Evolutionary conservation across 2,113 vertebrate species (phyloP).

Genomic region (Drymodes brunneopygia): DNA sequence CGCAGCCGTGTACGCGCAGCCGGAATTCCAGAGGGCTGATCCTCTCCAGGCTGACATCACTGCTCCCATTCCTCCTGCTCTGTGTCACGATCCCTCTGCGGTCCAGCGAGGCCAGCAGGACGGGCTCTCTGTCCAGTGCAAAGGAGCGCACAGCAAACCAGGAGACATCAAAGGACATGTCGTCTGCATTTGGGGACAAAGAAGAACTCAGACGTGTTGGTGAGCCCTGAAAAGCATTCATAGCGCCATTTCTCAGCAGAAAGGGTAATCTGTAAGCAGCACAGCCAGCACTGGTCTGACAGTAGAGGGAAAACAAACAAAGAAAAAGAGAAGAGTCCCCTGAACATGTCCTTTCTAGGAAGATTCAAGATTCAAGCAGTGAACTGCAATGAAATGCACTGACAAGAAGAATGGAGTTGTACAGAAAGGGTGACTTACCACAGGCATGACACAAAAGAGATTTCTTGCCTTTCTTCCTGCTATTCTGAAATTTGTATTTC

Average conservation of each 20-base stretch:
- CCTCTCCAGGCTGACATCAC: constrained; percentile 84
- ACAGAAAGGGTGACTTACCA: background rate
- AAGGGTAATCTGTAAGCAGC: background rate
- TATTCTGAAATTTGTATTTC: background rate
- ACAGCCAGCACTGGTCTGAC: background rate
- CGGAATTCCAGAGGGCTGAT: constrained; percentile 73
- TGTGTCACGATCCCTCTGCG: constrained; percentile 79
- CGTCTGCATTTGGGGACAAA: constrained; percentile 68
- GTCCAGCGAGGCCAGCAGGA: constrained; percentile 78
- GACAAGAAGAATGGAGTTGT: background rate
- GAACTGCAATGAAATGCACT: background rate
- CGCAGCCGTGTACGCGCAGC: constrained; percentile 80
- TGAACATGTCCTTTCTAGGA: background rate
- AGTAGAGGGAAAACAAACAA: background rate
- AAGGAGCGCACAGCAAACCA: constrained; percentile 85
- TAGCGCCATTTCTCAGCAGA: background rate
- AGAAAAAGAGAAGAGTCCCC: background rate
- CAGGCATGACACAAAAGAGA: background rate
- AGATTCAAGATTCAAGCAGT: background rate
- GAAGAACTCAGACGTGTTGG: background rate
- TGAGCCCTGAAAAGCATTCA: background rate
- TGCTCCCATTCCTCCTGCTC: constrained; percentile 81
- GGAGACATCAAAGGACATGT: constrained; percentile 86
- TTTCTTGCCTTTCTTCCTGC: background rate
- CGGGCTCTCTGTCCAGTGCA: constrained; percentile 45